A percentile compares a stretch with the other conserved stretches of the same genome.
Evolutionary conservation across 2,888 invertebrate genomes (phyloP).

Genomic region (Anthrax anthrax): DNA sequence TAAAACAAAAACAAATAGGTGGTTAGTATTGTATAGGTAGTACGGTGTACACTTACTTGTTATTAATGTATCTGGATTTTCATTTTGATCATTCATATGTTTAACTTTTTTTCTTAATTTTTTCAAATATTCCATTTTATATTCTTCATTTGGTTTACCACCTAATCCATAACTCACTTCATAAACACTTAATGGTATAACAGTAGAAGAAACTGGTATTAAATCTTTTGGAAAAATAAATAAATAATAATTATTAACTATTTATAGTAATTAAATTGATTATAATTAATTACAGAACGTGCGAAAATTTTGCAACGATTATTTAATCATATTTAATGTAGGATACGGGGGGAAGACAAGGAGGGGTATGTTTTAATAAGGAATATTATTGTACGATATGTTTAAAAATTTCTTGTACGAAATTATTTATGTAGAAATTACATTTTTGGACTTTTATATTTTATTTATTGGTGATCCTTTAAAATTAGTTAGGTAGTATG

Average conservation of each 20-base stretch:
- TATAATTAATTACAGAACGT: too few species aligned
- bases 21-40: not conserved
- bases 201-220: conserved; percentile 50
- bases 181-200: conserved; percentile 47
- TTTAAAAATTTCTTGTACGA: too few species aligned
- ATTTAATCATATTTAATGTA: too few species aligned
- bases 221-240: conserved; percentile 35
- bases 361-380: too few species aligned
- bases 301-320: not conserved
- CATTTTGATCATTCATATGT: conserved; percentile 17
- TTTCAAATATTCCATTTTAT: conserved; percentile 32
- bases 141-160: conserved; percentile 31
- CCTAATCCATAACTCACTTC: conserved; percentile 42
- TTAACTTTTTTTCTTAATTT: conserved; percentile 31
- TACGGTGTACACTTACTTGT: conserved; percentile 20
- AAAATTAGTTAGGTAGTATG: too few species aligned
- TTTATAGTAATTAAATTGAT: not conserved
- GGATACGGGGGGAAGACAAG: too few species aligned
- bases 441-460: too few species aligned
- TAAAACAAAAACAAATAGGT: too few species aligned
- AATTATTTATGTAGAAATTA: too few species aligned
- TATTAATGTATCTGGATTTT: conserved; percentile 28
- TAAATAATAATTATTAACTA: not conserved
- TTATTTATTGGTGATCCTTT: too few species aligned
- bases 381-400: too few species aligned